These are phyloP conservation scores for Epizoanthus fatuus DNA, from an alignment of 92 coral and sea anemone species.

Conservation along the genomic window DNA sequence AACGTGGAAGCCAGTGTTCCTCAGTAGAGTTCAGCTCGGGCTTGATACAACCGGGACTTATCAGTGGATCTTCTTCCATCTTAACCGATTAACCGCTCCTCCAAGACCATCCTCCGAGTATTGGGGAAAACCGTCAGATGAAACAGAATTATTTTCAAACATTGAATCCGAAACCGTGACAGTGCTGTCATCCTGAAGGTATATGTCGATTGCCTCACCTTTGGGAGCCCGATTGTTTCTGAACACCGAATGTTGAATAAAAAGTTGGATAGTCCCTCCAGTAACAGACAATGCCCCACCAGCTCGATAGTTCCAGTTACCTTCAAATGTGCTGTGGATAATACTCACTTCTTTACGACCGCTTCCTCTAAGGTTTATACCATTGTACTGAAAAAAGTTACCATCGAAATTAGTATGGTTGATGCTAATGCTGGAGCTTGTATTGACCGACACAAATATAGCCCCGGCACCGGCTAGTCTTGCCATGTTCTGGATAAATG, in stretches of 20 bases:
- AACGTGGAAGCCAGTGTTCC: neutral
- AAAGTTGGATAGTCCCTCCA: neutral
- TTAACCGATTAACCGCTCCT: slow-evolving; percentile 1
- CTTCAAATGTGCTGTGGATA: neutral
- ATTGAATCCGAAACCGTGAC: neutral
- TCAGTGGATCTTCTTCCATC: neutral
- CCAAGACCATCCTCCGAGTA: neutral
- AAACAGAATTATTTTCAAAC: neutral
- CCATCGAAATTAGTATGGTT: neutral
- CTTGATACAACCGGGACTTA: neutral
- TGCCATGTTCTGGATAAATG: neutral
- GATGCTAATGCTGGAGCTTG: neutral
- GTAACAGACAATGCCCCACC: neutral
- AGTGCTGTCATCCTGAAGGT: neutral
- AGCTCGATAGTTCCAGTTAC: neutral
- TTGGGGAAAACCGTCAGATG: neutral
- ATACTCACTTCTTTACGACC: slow-evolving; percentile 5
- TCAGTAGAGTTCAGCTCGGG: neutral
- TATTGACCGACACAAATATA: neutral
- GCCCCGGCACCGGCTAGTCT: neutral
- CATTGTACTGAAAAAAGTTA: neutral
- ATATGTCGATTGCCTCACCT: neutral
- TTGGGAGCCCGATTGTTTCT: neutral
- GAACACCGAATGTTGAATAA: slow-evolving; percentile 3
- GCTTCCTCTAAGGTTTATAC: neutral